Percentiles rank a stretch among this genome's conserved stretches.
Evolutionary conservation across 2,113 vertebrate species (phyloP).

Genomic region (Strigops habroptila): DNA sequence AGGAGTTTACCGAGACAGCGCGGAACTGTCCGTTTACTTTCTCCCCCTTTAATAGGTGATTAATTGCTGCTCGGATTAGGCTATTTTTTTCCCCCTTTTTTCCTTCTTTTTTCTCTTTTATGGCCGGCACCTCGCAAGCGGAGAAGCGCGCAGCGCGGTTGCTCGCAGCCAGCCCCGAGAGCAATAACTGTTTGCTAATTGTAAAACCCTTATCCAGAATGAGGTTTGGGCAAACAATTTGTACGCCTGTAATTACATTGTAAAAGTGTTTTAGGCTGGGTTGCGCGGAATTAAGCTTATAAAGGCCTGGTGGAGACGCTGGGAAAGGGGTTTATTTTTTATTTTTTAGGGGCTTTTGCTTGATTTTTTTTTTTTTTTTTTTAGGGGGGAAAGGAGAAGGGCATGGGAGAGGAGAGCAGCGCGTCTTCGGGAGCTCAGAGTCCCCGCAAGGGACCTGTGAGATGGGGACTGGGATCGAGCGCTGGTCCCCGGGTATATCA

Average conservation of each 20-base stretch:
- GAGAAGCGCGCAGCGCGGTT: conserved; percentile 25
- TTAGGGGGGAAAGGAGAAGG: neutral
- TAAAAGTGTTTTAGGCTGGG: conserved; percentile 66
- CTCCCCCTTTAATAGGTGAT: conserved; percentile 71
- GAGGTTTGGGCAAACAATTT: conserved; percentile 78
- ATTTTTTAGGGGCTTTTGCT: neutral
- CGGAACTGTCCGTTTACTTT: conserved; percentile 19
- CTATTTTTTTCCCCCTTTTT: accelerated
- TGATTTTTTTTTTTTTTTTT: accelerated
- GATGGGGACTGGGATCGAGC: neutral
- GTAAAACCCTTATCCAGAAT: conserved; percentile 77
- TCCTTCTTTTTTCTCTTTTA: conserved; percentile 45
- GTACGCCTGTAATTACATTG: conserved; percentile 71
- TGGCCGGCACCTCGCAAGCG: conserved; percentile 62
- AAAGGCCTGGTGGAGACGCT: conserved; percentile 39
- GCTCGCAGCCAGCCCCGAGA: conserved; percentile 58
- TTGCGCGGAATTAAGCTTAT: conserved; percentile 52
- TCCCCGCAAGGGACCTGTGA: neutral
- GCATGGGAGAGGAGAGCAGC: neutral
- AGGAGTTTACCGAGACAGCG: neutral
- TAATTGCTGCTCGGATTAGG: conserved; percentile 74
- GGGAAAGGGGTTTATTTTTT: neutral
- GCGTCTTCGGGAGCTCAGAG: neutral
- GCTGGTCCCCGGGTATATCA: neutral
- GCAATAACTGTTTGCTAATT: conserved; percentile 78